These are phyloP conservation scores for Nebria salina DNA, from an alignment of 2,888 invertebrate species.

Conservation along the genomic window DNA sequence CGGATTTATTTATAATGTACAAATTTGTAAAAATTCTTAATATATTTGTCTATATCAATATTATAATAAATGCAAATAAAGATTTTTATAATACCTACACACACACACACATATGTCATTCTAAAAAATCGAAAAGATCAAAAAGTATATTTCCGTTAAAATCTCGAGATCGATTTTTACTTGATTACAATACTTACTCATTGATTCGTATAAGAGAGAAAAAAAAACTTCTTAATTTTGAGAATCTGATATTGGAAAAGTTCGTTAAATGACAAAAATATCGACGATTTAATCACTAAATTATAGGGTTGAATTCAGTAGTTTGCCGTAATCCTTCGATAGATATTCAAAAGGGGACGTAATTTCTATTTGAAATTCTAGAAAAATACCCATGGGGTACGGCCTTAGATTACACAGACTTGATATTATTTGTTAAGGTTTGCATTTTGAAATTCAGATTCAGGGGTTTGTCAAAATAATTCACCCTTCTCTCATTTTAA, in stretches of 20 bases:
- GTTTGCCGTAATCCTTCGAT: conserved; percentile 12
- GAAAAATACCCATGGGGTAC: conserved; percentile 34
- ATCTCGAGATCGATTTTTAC: too few species aligned
- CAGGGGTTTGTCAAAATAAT: conserved; percentile 35
- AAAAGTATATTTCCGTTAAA: too few species aligned
- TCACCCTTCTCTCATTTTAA: conserved; percentile 38
- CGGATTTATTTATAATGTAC: neutral
- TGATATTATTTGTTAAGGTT: conserved; percentile 33
- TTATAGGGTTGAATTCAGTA: conserved; percentile 24
- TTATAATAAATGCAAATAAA: too few species aligned
- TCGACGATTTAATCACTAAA: conserved; percentile 16
- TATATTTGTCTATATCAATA: neutral
- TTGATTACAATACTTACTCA: too few species aligned
- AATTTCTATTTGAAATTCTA: conserved; percentile 32
- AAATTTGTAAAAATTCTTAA: neutral
- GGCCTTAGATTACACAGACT: conserved; percentile 20
- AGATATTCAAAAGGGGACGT: conserved; percentile 19
- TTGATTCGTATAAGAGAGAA: too few species aligned
- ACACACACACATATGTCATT: neutral
- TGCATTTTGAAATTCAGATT: conserved; percentile 42
- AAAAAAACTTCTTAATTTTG: neutral
- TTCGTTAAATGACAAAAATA: conserved; percentile 14
- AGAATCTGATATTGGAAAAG: neutral
- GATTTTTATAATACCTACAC: too few species aligned
- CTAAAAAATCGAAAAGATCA: neutral